A percentile compares a stretch with the other conserved stretches of the same genome.
Conservation (phyloP, 2,888 invertebrate species). For the Drosophila pseudotalamancana region DNA sequence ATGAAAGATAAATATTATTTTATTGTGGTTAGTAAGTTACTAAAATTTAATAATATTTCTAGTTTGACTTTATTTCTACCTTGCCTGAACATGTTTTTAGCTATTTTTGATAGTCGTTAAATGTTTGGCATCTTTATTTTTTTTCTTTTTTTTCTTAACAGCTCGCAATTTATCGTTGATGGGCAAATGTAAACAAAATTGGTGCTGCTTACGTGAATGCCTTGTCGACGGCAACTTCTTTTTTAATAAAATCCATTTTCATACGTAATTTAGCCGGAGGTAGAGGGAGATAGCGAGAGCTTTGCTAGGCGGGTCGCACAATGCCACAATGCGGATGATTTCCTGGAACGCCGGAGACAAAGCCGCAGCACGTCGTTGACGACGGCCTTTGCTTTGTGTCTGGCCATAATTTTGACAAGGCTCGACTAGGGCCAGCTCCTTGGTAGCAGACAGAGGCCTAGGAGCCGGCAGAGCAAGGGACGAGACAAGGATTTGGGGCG, state of each 20-base stretch:
- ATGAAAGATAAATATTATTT: too few relatives aligned
- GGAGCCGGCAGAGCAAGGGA: constrained; percentile 7
- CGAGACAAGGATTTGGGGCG: constrained; percentile 14
- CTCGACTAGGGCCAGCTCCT: constrained; percentile 50
- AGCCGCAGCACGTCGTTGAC: constrained; percentile 61
- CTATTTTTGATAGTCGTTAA: constrained; percentile 29
- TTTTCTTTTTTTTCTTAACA: constrained; percentile 16
- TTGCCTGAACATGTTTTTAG: background rate
- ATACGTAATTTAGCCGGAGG: constrained; percentile 73
- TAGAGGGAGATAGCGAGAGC: too few relatives aligned
- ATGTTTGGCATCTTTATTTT: constrained; percentile 15
- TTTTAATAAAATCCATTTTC: constrained; percentile 79
- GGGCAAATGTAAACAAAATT: constrained; percentile 35
- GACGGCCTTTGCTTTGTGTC: constrained; percentile 74
- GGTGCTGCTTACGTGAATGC: constrained; percentile 34
- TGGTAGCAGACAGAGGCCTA: constrained; percentile 13
- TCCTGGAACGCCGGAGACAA: constrained; percentile 72
- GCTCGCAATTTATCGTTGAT: constrained; percentile 54
- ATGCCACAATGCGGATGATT: constrained; percentile 62
- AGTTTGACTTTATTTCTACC: background rate
- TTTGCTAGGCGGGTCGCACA: background rate
- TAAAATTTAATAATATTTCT: too few relatives aligned
- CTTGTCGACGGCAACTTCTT: constrained; percentile 57
- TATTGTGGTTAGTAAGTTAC: too few relatives aligned
- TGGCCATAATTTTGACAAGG: constrained; percentile 73